Conservation (phyloP, 2,797 vertebrate species). For the Monodelphis domestica region DNA sequence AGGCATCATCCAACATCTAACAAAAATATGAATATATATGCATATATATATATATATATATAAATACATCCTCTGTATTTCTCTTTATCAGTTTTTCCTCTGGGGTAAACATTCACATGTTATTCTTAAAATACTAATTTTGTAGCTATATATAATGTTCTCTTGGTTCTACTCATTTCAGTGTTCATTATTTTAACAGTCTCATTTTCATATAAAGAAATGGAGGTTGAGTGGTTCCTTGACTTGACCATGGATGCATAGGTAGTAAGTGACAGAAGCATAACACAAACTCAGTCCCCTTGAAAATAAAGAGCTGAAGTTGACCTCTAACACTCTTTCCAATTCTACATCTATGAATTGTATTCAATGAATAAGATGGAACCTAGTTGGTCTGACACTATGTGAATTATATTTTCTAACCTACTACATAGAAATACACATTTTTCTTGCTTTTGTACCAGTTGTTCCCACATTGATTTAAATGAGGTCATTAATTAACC, state of each 20-base stretch:
- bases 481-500: not conserved
- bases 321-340: not conserved
- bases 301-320: not conserved
- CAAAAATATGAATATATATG: no score
- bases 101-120: no score
- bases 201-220: not conserved
- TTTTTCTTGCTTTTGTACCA: not conserved
- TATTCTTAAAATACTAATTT: no score
- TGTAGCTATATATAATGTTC: no score
- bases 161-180: no score
- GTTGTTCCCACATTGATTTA: not conserved
- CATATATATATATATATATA: no score
- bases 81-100: no score
- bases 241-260: not conserved
- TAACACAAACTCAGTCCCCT: not conserved
- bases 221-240: not conserved
- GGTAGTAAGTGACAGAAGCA: not conserved
- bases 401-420: not conserved
- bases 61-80: no score
- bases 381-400: not conserved
- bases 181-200: no score
- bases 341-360: not conserved
- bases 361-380: not conserved
- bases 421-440: not conserved
- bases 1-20: no score